These are phyloP conservation scores for Lacanobia wlatinum DNA, from an alignment of 2,888 invertebrate species.

Conservation along the genomic window DNA sequence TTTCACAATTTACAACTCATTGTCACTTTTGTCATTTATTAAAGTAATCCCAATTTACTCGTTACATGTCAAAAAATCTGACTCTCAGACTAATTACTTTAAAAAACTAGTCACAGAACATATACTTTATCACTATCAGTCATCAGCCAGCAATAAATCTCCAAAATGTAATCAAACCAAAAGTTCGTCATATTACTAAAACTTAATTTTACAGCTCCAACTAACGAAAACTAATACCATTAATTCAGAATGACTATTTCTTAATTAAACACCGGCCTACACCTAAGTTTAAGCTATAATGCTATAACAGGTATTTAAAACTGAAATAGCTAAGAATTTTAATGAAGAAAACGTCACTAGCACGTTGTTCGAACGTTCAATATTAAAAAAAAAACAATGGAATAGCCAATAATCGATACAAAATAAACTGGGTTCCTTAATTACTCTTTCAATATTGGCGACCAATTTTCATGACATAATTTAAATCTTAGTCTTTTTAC, in stretches of 20 bases:
- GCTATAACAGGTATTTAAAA: constrained; percentile 20
- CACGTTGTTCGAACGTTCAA: constrained; percentile 14
- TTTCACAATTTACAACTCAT: too few species aligned
- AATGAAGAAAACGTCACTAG: constrained; percentile 33
- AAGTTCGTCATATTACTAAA: constrained; percentile 26
- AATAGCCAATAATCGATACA: constrained; percentile 41
- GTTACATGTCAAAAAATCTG: not conserved
- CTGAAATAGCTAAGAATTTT: not conserved
- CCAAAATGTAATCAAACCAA: constrained; percentile 26
- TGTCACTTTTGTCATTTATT: not conserved
- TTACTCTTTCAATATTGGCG: constrained; percentile 32
- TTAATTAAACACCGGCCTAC: constrained; percentile 18
- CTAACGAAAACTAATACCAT: constrained; percentile 33
- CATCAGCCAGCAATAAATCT: constrained; percentile 29
- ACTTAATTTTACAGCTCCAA: constrained; percentile 31
- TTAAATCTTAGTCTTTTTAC: not conserved
- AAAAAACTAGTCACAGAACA: constrained; percentile 4
- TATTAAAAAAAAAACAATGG: constrained; percentile 9
- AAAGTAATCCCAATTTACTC: not conserved
- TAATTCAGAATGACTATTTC: constrained; percentile 27
- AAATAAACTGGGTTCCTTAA: constrained; percentile 33
- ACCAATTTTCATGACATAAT: constrained; percentile 19
- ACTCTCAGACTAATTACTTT: not conserved
- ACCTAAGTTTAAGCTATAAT: constrained; percentile 3
- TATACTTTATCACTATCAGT: constrained; percentile 10